Base-by-base conservation (phyloP, 2,113 vertebrate genomes). In the Rhabdomys dilectus region DNA sequence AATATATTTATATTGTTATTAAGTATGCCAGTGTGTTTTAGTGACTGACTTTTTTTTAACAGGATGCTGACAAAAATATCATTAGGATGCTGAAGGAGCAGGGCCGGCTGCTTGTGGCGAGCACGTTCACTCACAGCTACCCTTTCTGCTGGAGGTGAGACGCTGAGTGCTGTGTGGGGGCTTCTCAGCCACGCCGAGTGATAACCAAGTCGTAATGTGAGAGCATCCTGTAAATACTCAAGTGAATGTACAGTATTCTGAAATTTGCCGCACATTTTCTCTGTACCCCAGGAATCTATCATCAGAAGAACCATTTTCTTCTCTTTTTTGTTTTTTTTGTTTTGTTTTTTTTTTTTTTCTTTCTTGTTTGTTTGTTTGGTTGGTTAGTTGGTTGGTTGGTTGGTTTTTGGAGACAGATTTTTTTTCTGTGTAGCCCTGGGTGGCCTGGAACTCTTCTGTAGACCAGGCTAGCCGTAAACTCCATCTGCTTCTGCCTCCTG, bases 81-180 rank as follows among this genome's bases (percentile, higher is more conserved):
- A 99, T 99, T 96, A 99, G 98, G 96, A 97, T 95, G 75, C 98
- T 99, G 98, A 99, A 99, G 97, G 99, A 99, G 96, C 99, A 96
- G 1, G 99, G 99, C 34, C 99, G 99, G 45, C 98, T 99, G 75
- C 98, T 99, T 90, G 98, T 98, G 88, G 97, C 98, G 81, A 97
- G 98, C 95, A 98, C 94, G 29, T 99, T 98, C 97, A 99, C 99
- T 95, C 99, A 99, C 97, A 99, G 85, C 98, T 99, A 99, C 96
- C 99, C 99, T 12, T 99, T 99, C 98, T 99, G 99, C 98, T 99
- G 99, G 99, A 99, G 99, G 99, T 99, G 97, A 98, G 98, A 73
- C 58, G 10, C 36, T 42, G 7, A 34, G 16, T 17, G 22, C 66
- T 16, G 31, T 68, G 31, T 68, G 13, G 58, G 66, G 66, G 66